These are phyloP conservation scores for Psix sp. DNA, from an alignment of 1,140 invertebrate genomes.

Conservation along the genomic window DNA sequence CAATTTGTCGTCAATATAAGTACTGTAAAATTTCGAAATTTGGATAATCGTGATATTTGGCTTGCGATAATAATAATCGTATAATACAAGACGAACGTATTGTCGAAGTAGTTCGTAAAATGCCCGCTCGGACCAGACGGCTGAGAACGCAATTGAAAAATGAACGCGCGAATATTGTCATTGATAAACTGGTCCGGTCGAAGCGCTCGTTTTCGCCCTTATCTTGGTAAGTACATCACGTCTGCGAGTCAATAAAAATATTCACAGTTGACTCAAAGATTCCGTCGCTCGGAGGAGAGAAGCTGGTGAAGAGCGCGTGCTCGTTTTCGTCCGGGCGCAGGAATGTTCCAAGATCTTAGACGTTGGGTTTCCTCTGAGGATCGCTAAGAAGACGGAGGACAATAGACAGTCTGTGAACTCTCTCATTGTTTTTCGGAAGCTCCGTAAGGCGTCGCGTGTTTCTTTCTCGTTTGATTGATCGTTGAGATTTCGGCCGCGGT, in stretches of 20 bases:
- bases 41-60: no score
- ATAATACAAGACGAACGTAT: no score
- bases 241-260: conserved; percentile 20
- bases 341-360: conserved; percentile 35
- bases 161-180: conserved; percentile 7
- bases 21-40: no score
- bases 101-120: conserved; percentile 15
- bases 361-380: conserved; percentile 7
- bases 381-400: conserved; percentile 44
- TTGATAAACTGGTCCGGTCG: conserved; percentile 6
- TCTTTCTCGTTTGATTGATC: conserved; percentile 17
- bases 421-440: conserved; percentile 40
- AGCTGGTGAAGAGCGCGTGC: no score
- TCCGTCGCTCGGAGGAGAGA: no score
- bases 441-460: conserved; percentile 12
- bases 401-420: conserved; percentile 55
- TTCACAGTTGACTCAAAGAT: conserved; percentile 34
- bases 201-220: conserved; percentile 12
- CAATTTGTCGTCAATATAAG: no score
- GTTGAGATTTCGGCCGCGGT: not conserved
- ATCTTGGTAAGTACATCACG: conserved; percentile 17
- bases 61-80: no score
- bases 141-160: conserved; percentile 2
- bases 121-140: not conserved
- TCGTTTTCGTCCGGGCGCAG: no score